These are phyloP conservation scores for Tinea semifulvella DNA, from an alignment of 2,888 invertebrate species.

Conservation along the genomic window DNA sequence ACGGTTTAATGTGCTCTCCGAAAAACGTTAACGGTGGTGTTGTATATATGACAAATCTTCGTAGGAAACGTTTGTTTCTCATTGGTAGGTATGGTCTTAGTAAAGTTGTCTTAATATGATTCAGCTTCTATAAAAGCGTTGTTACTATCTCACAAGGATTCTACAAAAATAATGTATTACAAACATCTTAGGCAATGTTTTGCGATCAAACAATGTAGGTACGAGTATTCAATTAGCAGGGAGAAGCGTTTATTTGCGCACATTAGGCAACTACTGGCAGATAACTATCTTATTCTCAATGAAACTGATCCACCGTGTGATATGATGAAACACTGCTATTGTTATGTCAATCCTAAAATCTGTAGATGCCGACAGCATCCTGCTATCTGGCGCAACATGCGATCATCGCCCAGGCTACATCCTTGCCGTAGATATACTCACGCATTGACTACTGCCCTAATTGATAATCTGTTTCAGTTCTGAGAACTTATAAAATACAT, in stretches of 20 bases:
- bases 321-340: slow-evolving; percentile 12
- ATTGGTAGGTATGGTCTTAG: too few species aligned
- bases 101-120: too few species aligned
- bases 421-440: too few species aligned
- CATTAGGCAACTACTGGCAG: slow-evolving; percentile 3
- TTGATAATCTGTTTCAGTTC: too few species aligned
- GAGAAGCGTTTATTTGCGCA: slow-evolving; percentile 10
- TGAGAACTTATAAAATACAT: too few species aligned
- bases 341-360: slow-evolving; percentile 13
- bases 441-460: too few species aligned
- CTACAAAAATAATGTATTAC: not conserved
- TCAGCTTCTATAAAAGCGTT: too few species aligned
- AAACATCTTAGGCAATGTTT: slow-evolving; percentile 5
- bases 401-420: slow-evolving; percentile 2
- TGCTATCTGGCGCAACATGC: not conserved
- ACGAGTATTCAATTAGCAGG: slow-evolving; percentile 12
- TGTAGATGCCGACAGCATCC: slow-evolving; percentile 6
- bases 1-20: too few species aligned
- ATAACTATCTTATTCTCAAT: slow-evolving; percentile 11
- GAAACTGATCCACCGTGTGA: slow-evolving; percentile 10
- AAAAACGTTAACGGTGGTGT: too few species aligned
- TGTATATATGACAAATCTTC: too few species aligned
- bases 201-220: slow-evolving; percentile 13
- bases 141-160: too few species aligned
- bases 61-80: too few species aligned